Evolutionary conservation across 2,888 invertebrate species (phyloP), one percentile per base, ranked within the genome.

Genomic region (Caenorhabditis plicata): DNA sequence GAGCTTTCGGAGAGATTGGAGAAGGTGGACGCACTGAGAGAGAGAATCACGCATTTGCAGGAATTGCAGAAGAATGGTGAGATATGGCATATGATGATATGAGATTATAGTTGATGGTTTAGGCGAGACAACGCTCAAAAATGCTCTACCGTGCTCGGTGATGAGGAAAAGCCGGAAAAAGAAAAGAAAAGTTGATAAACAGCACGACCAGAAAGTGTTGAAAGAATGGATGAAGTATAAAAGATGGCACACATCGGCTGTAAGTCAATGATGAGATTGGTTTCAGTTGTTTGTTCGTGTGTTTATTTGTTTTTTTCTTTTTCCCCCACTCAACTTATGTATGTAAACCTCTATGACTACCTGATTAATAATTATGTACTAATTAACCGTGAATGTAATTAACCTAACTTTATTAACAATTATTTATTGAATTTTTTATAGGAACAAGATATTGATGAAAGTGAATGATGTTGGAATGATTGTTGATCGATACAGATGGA

Each of bases 61-160:
- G 47, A 60, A 4, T 45, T 74, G n/a, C 73, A 74, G 40, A 53
- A 42, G 45, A 46, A 62, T 25, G 74, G 74, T 46, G 42, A 55
- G 29, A 31, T 23, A 40, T 23, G 13, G 4, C 29, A 27, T 27
- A 13, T 27, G 15, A 23, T n/a, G 25, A n/a, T 19, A 22, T 19
- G 22, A 38, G 25, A 22, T 22, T n/a, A 33, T 9, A 31, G 26
- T 22, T 13, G n/a, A 3, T 4, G 4, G 44, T 52, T n/a, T 42
- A 58, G 58, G 58, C 9, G 58, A 58, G 5, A 58, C 45, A 2
- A 41, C 48, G 17, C 53, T 58, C 2, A 52, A 43, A 25, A 51
- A 58, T 31, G 57, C 50, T 17, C 44, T 44, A 15, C 46, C 58
- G 5, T 3, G 46, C 43, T 20, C 43, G 43, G 13, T 22, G 42